A percentile compares a stretch with the other conserved stretches of the same genome.
Evolutionary conservation across 35 echinoderm and acorn worm genomes (phyloP).

Genomic region (Lytechinus variegatus): DNA sequence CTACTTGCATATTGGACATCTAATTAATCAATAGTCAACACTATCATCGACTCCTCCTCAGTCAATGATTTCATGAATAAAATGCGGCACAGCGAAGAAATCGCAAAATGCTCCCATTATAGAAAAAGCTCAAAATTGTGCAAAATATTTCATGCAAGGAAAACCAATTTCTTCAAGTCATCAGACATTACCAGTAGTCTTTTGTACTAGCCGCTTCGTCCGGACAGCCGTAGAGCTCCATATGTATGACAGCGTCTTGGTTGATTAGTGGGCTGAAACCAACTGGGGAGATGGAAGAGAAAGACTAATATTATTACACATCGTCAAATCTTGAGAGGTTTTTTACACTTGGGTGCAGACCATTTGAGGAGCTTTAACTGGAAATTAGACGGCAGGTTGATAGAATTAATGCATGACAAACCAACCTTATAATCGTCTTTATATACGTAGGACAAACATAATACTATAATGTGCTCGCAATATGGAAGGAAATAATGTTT

Average conservation of each 20-base stretch:
- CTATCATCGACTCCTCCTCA: neutral
- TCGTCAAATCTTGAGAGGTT: neutral
- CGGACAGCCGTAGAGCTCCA: conserved; percentile 65
- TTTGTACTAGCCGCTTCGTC: conserved; percentile 41
- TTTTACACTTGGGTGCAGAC: neutral
- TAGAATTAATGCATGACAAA: neutral
- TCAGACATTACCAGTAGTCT: conserved; percentile 51
- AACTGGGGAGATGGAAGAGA: conserved; percentile 50
- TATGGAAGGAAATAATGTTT: neutral
- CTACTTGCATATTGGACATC: no score
- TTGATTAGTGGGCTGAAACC: conserved; percentile 62
- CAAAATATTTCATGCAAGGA: neutral
- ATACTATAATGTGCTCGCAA: neutral
- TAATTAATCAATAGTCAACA: no score
- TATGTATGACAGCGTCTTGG: conserved; percentile 28
- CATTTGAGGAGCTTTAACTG: neutral
- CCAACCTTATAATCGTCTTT: neutral
- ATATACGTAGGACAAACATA: neutral
- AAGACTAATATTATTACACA: conserved; percentile 2
- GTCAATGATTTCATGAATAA: neutral
- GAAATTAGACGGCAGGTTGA: neutral
- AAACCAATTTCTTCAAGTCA: neutral
- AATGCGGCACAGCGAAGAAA: neutral
- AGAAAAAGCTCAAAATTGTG: neutral
- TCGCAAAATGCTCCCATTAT: neutral